Conservation (phyloP, 2,113 vertebrate genomes). For the Neolamprologus cancellatus region DNA sequence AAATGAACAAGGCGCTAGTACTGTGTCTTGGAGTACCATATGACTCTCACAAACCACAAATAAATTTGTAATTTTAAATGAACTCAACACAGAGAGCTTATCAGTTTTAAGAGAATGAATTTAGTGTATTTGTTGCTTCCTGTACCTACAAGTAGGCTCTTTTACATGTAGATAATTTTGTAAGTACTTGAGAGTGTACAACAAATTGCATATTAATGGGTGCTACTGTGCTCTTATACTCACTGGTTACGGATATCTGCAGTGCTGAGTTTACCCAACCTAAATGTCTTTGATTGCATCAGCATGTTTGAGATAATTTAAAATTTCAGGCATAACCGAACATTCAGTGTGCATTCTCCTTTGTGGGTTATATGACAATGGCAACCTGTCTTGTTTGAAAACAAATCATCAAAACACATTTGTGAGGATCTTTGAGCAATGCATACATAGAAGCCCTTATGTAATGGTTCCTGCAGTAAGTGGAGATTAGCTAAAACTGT, state of each 20-base stretch:
- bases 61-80: background rate
- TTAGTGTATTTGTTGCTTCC: background rate
- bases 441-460: background rate
- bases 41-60: background rate
- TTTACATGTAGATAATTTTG: background rate
- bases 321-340: background rate
- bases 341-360: background rate
- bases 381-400: background rate
- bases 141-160: background rate
- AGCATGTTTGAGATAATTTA: background rate
- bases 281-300: background rate
- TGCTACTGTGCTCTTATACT: background rate
- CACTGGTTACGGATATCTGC: background rate
- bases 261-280: background rate
- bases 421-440: background rate
- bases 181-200: background rate
- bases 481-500: constrained; percentile 54
- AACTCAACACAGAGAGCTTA: background rate
- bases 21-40: background rate
- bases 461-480: constrained; percentile 29
- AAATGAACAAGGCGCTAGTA: background rate
- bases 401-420: background rate
- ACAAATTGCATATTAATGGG: background rate
- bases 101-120: background rate
- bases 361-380: background rate